Conservation (phyloP, 2,888 invertebrate species). For the Pterostichus madidus region DNA sequence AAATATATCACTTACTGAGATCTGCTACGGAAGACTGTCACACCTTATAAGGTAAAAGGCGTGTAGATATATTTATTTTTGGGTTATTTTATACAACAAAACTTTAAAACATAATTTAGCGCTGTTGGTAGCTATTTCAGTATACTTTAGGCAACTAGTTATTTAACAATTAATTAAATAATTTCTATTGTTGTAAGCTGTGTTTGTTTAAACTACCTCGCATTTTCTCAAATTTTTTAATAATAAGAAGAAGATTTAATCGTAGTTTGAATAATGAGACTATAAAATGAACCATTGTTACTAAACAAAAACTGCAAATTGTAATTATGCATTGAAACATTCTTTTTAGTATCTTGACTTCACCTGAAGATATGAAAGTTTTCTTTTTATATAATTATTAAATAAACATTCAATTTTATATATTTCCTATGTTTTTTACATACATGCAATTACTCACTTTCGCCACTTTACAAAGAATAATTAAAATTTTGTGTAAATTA, state of each 20-base stretch:
- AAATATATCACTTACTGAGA: too few species aligned
- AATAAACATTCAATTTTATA: conserved; percentile 38
- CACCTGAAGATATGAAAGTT: conserved; percentile 31
- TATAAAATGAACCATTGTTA: conserved; percentile 39
- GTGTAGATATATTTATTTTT: too few species aligned
- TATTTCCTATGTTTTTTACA: conserved; percentile 28
- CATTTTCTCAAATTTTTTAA: conserved; percentile 34
- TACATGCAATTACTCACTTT: background rate
- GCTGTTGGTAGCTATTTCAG: too few species aligned
- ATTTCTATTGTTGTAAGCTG: background rate
- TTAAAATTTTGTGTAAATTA: background rate
- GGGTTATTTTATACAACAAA: too few species aligned
- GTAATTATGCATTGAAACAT: conserved; percentile 39
- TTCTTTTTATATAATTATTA: conserved; percentile 36
- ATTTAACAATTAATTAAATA: too few species aligned
- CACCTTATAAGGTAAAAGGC: too few species aligned
- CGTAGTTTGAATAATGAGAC: conserved; percentile 35
- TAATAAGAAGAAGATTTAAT: conserved; percentile 23
- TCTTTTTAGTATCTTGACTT: conserved; percentile 30
- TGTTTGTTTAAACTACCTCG: conserved; percentile 6
- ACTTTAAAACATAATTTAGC: too few species aligned
- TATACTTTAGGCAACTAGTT: too few species aligned
- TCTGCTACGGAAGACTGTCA: too few species aligned
- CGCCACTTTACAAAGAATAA: background rate
- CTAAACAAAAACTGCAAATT: conserved; percentile 26